phyloP scores from a whole-genome alignment of 2,888 invertebrate genomes.

The Ectobius pallidus region DNA sequence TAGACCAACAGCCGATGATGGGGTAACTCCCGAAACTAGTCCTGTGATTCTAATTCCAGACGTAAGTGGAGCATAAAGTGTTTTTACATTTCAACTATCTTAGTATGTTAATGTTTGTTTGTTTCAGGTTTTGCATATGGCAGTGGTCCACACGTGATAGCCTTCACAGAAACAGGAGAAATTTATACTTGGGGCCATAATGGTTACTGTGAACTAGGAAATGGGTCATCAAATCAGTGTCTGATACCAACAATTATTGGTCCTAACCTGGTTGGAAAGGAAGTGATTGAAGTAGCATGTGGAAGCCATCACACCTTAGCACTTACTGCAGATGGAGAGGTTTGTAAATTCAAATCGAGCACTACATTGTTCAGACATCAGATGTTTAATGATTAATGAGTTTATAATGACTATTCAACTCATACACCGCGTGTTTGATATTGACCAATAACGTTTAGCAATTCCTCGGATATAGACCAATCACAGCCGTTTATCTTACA shows the following conservation, averaged over 20 bases:
- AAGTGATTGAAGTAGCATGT: slow-evolving; percentile 61
- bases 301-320: slow-evolving; percentile 65
- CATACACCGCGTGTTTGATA: too few relatives aligned
- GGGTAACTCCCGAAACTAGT: too few relatives aligned
- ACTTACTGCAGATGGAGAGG: slow-evolving; percentile 63
- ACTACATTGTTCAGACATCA: too few relatives aligned
- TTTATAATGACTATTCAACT: too few relatives aligned
- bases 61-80: too few relatives aligned
- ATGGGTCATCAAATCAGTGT: slow-evolving; percentile 61
- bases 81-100: too few relatives aligned
- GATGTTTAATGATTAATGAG: background rate
- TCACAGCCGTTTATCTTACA: too few relatives aligned
- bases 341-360: too few relatives aligned
- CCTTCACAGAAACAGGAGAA: slow-evolving; percentile 60
- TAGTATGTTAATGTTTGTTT: slow-evolving; percentile 7
- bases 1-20: too few relatives aligned
- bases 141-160: slow-evolving; percentile 65
- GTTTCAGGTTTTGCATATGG: slow-evolving; percentile 61
- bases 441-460: too few relatives aligned
- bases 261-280: slow-evolving; percentile 56
- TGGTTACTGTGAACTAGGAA: slow-evolving; percentile 63
- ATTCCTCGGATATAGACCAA: too few relatives aligned
- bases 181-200: slow-evolving; percentile 67
- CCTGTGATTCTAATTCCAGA: too few relatives aligned
- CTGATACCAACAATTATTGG: slow-evolving; percentile 57